A percentile compares a stretch with the other conserved stretches of the same genome.
phyloP scores from a whole-genome alignment of 2,888 invertebrate species.

The Dicycla oo region DNA sequence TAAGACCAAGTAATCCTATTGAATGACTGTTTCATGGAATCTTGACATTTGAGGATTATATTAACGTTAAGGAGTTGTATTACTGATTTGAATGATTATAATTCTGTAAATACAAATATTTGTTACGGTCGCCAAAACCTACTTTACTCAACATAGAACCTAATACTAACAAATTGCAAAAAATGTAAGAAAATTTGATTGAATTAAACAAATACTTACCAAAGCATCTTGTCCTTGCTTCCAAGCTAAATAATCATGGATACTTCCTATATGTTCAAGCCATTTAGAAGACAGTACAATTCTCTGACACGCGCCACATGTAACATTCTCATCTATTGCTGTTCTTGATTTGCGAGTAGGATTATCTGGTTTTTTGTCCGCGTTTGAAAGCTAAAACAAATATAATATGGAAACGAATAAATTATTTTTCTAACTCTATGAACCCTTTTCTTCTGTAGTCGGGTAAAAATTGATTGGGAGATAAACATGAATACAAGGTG shows the following conservation, averaged over 20 bases:
- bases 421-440: not conserved
- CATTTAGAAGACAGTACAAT: conserved; percentile 60
- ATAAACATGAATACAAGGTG: not conserved
- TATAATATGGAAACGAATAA: not conserved
- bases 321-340: conserved; percentile 33
- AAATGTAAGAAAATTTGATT: no score
- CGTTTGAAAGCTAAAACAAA: conserved; percentile 25
- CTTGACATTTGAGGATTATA: no score
- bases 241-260: conserved; percentile 75
- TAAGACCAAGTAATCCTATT: no score
- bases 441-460: not conserved
- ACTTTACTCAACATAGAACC: no score
- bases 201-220: conserved; percentile 60
- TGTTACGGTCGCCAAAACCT: no score
- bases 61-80: no score
- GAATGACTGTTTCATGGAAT: no score
- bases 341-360: conserved; percentile 42
- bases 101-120: no score
- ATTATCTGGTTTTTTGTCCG: conserved; percentile 28
- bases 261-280: conserved; percentile 69
- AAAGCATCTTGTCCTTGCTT: conserved; percentile 63
- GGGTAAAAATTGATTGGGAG: not conserved
- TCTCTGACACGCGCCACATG: conserved; percentile 57
- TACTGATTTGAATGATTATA: no score
- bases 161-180: no score